These are phyloP conservation scores for Paratilapia polleni DNA, from an alignment of 2,113 vertebrate species.

Conservation along the genomic window DNA sequence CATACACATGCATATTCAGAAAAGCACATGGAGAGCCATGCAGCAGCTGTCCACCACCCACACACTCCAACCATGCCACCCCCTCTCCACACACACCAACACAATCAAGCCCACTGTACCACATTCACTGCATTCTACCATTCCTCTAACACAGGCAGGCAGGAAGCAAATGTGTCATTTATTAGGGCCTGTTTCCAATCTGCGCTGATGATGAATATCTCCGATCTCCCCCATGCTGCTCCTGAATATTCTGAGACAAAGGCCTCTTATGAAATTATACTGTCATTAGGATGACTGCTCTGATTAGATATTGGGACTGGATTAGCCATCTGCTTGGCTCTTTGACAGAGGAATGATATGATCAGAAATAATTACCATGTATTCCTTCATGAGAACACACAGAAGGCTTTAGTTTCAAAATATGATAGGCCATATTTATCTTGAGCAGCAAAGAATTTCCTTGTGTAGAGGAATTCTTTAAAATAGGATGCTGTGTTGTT, in stretches of 20 bases:
- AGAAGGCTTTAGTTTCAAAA: constrained; percentile 52
- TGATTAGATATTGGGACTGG: constrained; percentile 66
- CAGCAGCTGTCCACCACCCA: constrained; percentile 71
- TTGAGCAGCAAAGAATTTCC: constrained; percentile 9
- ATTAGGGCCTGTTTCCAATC: constrained; percentile 71
- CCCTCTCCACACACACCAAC: constrained; percentile 27
- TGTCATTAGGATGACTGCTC: constrained; percentile 63
- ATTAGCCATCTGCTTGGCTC: constrained; percentile 79
- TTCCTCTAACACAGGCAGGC: constrained; percentile 54
- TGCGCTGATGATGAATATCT: constrained; percentile 67
- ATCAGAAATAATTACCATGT: constrained; percentile 51
- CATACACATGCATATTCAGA: constrained; percentile 31
- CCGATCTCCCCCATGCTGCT: constrained; percentile 55
- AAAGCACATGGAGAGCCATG: constrained; percentile 14
- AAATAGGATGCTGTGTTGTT: neutral
- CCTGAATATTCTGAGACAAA: constrained; percentile 66
- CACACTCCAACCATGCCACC: constrained; percentile 46
- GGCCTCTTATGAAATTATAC: constrained; percentile 71
- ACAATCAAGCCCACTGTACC: constrained; percentile 24
- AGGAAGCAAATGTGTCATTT: constrained; percentile 76
- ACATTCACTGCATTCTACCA: constrained; percentile 59
- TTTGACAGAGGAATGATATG: constrained; percentile 55
- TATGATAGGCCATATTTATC: constrained; percentile 34
- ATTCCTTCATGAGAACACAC: constrained; percentile 34
- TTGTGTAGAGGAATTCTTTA: constrained; percentile 15